phyloP scores from a whole-genome alignment of 2,888 invertebrate species.

The Hartigia nigra region DNA sequence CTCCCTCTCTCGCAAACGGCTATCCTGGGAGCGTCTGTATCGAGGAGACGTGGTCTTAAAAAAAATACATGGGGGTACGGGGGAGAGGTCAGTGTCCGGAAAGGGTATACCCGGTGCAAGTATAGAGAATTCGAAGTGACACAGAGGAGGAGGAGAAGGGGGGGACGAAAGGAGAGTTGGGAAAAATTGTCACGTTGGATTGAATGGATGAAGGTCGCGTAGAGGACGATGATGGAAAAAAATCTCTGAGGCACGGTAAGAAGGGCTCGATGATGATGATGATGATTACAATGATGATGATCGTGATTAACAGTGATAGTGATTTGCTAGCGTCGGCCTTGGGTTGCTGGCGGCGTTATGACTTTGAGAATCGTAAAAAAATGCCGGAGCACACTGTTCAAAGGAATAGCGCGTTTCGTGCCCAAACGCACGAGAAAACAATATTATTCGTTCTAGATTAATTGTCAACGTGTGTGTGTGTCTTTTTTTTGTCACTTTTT shows the following conservation, averaged over 20 bases:
- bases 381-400: conserved; percentile 31
- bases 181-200: background rate
- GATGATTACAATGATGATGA: background rate
- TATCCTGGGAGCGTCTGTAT: background rate
- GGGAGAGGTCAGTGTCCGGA: background rate
- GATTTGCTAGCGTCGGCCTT: background rate
- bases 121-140: background rate
- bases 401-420: conserved; percentile 32
- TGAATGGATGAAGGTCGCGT: background rate
- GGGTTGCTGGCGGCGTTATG: conserved; percentile 36
- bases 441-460: conserved; percentile 27
- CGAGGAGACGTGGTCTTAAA: background rate
- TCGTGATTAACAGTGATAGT: background rate
- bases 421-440: conserved; percentile 55
- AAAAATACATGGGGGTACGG: background rate
- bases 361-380: conserved; percentile 57
- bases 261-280: background rate
- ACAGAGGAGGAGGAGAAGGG: too few relatives aligned
- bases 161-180: too few relatives aligned
- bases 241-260: background rate
- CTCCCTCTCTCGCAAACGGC: background rate
- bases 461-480: conserved; percentile 42
- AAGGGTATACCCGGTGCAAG: background rate
- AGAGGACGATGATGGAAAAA: background rate
- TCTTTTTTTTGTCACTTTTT: conserved; percentile 34